These are phyloP conservation scores for Phrynocephalus vlangalii DNA, from an alignment of 2,797 vertebrate species.

Conservation along the genomic window DNA sequence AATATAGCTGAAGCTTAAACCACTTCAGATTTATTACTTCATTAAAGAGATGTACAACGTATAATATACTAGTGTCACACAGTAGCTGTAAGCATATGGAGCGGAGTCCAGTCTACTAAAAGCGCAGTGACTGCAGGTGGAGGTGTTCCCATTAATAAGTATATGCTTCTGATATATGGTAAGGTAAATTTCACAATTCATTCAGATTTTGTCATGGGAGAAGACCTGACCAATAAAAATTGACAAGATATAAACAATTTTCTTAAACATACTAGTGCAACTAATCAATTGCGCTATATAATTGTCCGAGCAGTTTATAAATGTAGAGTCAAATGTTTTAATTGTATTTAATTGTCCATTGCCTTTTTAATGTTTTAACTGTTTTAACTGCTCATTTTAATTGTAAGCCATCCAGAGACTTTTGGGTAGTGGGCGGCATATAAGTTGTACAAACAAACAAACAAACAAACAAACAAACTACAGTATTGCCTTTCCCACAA, in stretches of 20 bases:
- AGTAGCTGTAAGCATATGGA: conserved; percentile 27
- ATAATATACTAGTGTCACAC: conserved; percentile 46
- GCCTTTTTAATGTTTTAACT: no score
- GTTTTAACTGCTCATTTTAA: no score
- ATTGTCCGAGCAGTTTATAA: conserved; percentile 53
- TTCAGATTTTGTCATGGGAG: conserved; percentile 2
- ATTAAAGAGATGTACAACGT: not conserved
- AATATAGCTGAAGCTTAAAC: conserved; percentile 1
- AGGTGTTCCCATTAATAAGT: conserved; percentile 12
- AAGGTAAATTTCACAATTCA: conserved; percentile 39
- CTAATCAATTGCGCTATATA: conserved; percentile 62
- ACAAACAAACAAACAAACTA: conserved; percentile 15
- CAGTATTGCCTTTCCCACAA: conserved; percentile 52
- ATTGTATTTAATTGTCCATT: no score
- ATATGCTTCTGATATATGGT: conserved; percentile 43
- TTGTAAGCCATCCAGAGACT: no score
- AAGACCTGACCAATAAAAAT: conserved; percentile 58
- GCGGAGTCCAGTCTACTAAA: not conserved
- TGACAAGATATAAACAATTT: conserved; percentile 58
- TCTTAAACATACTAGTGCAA: conserved; percentile 48
- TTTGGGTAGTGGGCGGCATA: no score
- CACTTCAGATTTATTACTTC: not conserved
- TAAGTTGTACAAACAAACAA: no score
- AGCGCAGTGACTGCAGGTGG: not conserved
- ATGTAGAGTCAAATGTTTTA: conserved; percentile 33